phyloP scores from a whole-genome alignment of 2,113 vertebrate genomes.

The Hippopotamus amphibius region DNA sequence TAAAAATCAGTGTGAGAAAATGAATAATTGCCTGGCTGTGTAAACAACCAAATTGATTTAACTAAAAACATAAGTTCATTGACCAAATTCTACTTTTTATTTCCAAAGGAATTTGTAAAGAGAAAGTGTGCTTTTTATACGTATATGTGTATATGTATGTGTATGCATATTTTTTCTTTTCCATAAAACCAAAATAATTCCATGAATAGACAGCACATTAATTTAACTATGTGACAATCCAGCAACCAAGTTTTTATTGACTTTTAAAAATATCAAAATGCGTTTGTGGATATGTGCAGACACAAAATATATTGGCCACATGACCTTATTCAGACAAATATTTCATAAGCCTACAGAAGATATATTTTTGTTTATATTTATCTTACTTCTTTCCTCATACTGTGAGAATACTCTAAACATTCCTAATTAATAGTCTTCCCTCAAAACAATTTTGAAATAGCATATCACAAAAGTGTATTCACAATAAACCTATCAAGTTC shows the following conservation, averaged over 20 bases:
- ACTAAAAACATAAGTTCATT: neutral
- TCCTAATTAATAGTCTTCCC: slow-evolving; percentile 21
- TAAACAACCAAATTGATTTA: neutral
- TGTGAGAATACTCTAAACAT: slow-evolving; percentile 3
- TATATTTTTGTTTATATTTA: slow-evolving; percentile 32
- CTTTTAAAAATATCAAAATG: neutral
- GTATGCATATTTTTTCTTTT: neutral
- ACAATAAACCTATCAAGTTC: neutral
- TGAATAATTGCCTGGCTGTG: neutral
- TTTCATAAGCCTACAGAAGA: neutral
- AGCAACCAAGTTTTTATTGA: neutral
- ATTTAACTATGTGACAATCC: neutral
- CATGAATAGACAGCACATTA: neutral
- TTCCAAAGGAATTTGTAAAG: slow-evolving; percentile 26
- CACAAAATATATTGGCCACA: neutral
- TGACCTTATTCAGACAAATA: neutral
- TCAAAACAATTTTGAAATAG: slow-evolving; percentile 23
- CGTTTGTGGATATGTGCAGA: neutral
- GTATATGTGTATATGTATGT: neutral
- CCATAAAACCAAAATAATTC: neutral
- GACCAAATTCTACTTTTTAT: neutral
- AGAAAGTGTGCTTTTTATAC: neutral
- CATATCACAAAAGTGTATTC: neutral
- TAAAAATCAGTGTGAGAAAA: slow-evolving; percentile 29
- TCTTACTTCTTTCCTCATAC: neutral